Evolutionary conservation across 2,113 vertebrate species (phyloP), one percentile per base, ranked within the genome.

Genomic region (Lepus americanus): DNA sequence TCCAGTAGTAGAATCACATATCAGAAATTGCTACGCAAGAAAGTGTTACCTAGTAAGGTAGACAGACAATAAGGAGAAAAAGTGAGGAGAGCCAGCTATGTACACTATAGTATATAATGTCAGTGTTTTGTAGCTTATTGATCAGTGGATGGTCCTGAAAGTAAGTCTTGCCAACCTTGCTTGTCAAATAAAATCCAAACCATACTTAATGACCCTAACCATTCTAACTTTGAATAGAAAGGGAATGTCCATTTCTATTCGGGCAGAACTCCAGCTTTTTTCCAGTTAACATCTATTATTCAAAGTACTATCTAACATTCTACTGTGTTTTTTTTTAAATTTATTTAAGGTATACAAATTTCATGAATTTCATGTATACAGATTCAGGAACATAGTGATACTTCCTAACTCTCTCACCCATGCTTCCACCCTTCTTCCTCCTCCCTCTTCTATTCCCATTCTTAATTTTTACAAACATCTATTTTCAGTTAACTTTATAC

Each of bases 151-250:
- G 82, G 13, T 78, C 29, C 55, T 79, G 53, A 79, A 76, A 39
- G 25, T 63, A 51, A 63, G 39, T 53, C 20, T 73, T 89, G 73
- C 27, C 16, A 33, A 85, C 23, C 51, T 94, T 91, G 49, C 51
- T 78, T 84, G 44, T 90, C 55, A 92, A 82, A 82, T 59, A 85
- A 94, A 92, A 92, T 19, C 22, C 59, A 85, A 11, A 51, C 51
- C 77, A 20, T 85, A 23, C 44, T 85, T 92, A 78, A 73, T 78
- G 87, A 90, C 33, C 1, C 13, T 27, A 81, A 23, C 20, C 23
- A 64, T 95, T 67, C 33, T 74, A 76, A 85, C 27, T 29, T 90
- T 78, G 51, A 78, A 22, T 20, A 74, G 59, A 91, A 89, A 11
- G 12, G 85, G 61, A 69, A 63, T 92, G 95, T 93, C 22, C 6